Base-by-base conservation (phyloP, 2,797 vertebrate genomes). In the Coracias cyanogaster region DNA sequence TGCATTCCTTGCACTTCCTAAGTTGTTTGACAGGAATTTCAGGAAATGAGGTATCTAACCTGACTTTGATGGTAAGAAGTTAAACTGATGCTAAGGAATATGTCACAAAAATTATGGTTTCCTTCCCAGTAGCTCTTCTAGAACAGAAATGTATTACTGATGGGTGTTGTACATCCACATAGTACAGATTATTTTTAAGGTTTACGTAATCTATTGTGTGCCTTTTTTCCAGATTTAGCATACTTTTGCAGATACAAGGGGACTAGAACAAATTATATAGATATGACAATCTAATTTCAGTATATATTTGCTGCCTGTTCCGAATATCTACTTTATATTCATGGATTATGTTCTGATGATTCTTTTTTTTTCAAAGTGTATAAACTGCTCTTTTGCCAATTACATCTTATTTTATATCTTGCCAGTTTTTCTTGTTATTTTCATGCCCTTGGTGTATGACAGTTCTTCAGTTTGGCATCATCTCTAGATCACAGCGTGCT, bases 331-430 rank as follows among this genome's bases (percentile, higher is more conserved):
- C n/a, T 91, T 69, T 89, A 37, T 80, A 73, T 83, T 92, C 13
- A 69, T 87, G n/a, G 24, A 39, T 93, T 71, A 6, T 3, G 1
- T 88, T 80, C 60, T 78, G 41, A 46, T 82, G 18, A 71, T 86
- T 94, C 91, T 24, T 71, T 91, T 79, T 90, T 94, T 43, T 39
- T 72, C 73, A 82, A 19, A 0, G 0, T n/a, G 15, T 80, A 55
- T 80, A 82, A 95, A 54, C 43, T 66, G 8, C 58, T 78, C 9
- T 26, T 72, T 90, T 74, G 29, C 35, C 71, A 55, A 31, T 73
- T 88, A 80, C 71, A 77, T 85, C n/a, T 93, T 76, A 70, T 84
- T 94, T 89, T 89, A 49, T 82, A 29, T 45, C 29, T 83, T 92
- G 33, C 46, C 20, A 72, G 17, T 21, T 86, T 93, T 89, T 61